Evolutionary conservation across 2,113 vertebrate species (phyloP).

Genomic region (Dicerorhinus sumatrensis): DNA sequence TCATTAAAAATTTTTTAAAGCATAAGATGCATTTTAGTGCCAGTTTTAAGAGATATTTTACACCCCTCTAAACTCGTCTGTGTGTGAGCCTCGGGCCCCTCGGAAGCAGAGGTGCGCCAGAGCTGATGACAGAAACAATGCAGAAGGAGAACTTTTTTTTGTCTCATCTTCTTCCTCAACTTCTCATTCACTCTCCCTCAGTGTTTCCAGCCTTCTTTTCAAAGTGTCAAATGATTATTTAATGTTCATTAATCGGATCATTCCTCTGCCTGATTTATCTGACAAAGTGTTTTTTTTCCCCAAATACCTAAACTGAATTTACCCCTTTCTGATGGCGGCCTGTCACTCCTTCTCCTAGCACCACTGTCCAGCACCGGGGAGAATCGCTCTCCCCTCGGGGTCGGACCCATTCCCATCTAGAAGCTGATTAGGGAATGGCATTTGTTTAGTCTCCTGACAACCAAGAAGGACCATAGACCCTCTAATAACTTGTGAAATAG

Average conservation of each 20-base stretch:
- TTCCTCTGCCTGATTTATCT: slow-evolving; percentile 12
- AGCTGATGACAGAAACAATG: neutral
- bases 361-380: neutral
- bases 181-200: neutral
- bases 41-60: neutral
- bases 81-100: neutral
- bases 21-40: neutral
- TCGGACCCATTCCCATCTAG: neutral
- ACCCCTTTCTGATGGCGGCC: neutral
- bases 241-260: neutral
- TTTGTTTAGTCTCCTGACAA: slow-evolving; percentile 64
- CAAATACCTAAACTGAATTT: slow-evolving; percentile 34
- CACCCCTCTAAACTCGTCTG: neutral
- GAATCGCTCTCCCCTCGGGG: neutral
- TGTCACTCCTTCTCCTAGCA: neutral
- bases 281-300: neutral
- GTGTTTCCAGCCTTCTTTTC: slow-evolving; percentile 5
- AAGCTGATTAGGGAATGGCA: slow-evolving; percentile 56
- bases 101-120: neutral
- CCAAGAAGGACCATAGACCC: neutral
- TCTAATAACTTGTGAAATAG: slow-evolving; percentile 48
- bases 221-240: slow-evolving; percentile 16
- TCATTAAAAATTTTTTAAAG: neutral
- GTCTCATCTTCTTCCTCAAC: neutral
- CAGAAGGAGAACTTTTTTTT: neutral